Evolutionary conservation across 2,888 invertebrate genomes (phyloP).

Genomic region (Drosophila mulleri): DNA sequence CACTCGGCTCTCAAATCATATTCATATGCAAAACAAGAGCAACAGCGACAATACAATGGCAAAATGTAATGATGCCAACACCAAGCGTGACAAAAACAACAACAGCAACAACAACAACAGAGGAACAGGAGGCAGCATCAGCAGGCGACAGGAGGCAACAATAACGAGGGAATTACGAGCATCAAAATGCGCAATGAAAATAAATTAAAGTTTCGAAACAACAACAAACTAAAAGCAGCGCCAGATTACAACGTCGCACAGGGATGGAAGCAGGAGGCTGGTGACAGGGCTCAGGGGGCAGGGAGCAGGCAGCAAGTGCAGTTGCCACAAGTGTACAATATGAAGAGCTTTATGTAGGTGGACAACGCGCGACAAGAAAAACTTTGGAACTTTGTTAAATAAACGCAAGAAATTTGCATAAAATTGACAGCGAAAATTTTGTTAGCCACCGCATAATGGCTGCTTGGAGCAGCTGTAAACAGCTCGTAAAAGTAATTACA

Average conservation of each 20-base stretch:
- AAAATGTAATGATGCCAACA: slow-evolving; percentile 81
- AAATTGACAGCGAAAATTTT: slow-evolving; percentile 75
- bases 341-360: slow-evolving; percentile 47
- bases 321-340: slow-evolving; percentile 52
- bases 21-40: slow-evolving; percentile 77
- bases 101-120: slow-evolving; percentile 35
- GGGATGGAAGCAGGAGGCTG: background rate
- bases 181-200: slow-evolving; percentile 84
- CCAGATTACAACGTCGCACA: slow-evolving; percentile 39
- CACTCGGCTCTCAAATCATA: slow-evolving; percentile 66
- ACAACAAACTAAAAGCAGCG: slow-evolving; percentile 47
- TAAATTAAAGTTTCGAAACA: slow-evolving; percentile 81
- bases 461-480: slow-evolving; percentile 83
- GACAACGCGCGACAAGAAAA: slow-evolving; percentile 44
- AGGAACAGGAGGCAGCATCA: slow-evolving; percentile 36
- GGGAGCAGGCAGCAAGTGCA: slow-evolving; percentile 27
- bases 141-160: slow-evolving; percentile 72
- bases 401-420: slow-evolving; percentile 74
- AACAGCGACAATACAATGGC: slow-evolving; percentile 70
- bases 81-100: slow-evolving; percentile 71
- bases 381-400: slow-evolving; percentile 44
- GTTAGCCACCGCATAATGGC: slow-evolving; percentile 71
- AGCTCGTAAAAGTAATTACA: slow-evolving; percentile 84
- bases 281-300: no score
- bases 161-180: slow-evolving; percentile 82